These are phyloP conservation scores for Nyctalus aviator DNA, from an alignment of 2,797 vertebrate genomes.

Conservation along the genomic window DNA sequence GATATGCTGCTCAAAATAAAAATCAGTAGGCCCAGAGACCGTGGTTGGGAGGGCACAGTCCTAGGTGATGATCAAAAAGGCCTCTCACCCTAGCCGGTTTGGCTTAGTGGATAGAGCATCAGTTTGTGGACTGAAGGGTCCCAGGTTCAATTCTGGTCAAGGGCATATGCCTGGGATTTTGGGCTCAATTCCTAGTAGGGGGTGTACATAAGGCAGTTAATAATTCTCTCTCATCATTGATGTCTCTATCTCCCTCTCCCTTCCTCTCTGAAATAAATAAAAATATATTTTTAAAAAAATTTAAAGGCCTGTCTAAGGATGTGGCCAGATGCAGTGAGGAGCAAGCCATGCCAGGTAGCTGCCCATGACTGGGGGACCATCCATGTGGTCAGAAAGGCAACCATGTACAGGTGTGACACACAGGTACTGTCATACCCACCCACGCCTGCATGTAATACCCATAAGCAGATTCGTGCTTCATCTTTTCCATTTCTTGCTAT, in stretches of 20 bases:
- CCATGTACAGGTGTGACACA: rapidly evolving
- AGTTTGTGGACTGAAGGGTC: no score
- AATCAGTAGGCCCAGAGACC: not conserved
- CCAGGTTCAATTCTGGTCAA: no score
- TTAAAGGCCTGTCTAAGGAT: no score
- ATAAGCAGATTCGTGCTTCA: not conserved
- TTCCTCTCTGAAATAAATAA: no score
- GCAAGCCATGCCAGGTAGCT: not conserved
- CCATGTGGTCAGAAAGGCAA: not conserved
- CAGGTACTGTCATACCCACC: rapidly evolving
- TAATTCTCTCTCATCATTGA: no score
- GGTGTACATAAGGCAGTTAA: no score
- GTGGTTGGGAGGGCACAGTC: not conserved
- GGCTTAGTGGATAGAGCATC: no score
- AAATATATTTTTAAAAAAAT: no score
- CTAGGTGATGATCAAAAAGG: not conserved
- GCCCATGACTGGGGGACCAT: not conserved
- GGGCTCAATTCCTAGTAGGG: no score
- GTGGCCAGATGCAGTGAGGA: no score
- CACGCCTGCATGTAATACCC: rapidly evolving
- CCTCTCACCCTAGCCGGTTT: not conserved
- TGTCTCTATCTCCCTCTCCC: no score
- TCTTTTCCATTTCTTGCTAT: not conserved
- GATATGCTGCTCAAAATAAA: not conserved
- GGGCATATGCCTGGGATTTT: no score